Percentiles rank a stretch among this genome's conserved stretches.
Conservation (phyloP, 2,113 vertebrate genomes). For the Apistogramma diplotaenia region DNA sequence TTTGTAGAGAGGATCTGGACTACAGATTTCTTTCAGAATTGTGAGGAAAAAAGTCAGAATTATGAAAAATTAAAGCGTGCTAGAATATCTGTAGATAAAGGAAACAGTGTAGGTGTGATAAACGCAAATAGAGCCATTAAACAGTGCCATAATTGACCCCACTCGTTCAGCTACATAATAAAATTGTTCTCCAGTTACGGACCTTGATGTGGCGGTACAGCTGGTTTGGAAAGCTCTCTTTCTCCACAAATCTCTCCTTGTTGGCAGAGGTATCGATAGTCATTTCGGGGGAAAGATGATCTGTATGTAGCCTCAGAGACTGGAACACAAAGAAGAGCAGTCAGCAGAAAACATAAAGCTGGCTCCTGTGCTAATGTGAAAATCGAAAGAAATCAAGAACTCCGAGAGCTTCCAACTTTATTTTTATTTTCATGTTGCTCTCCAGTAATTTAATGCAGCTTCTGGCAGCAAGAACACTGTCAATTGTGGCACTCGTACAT, state of each 20-base stretch:
- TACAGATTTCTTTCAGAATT: background rate
- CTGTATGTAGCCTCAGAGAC: slow-evolving; percentile 88
- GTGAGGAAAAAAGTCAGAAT: background rate
- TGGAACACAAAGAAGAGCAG: background rate
- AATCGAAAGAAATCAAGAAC: background rate
- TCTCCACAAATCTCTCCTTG: slow-evolving; percentile 85
- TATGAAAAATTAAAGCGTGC: background rate
- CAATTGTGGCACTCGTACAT: too few species aligned
- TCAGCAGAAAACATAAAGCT: background rate
- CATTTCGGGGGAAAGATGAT: slow-evolving; percentile 87
- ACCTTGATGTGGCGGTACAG: slow-evolving; percentile 98
- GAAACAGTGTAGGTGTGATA: background rate
- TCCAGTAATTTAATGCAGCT: background rate
- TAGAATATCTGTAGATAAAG: background rate
- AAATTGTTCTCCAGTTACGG: background rate
- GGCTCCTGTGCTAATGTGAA: background rate
- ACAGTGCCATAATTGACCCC: background rate
- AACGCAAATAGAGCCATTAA: background rate
- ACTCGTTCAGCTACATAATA: background rate
- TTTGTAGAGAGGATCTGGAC: background rate
- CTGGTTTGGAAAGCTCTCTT: slow-evolving; percentile 93
- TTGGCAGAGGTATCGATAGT: slow-evolving; percentile 86
- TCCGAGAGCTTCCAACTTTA: background rate
- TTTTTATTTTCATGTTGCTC: background rate
- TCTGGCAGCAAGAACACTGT: background rate